Evolutionary conservation across 1,140 invertebrate genomes (phyloP).

Genomic region (Ladona fulva): DNA sequence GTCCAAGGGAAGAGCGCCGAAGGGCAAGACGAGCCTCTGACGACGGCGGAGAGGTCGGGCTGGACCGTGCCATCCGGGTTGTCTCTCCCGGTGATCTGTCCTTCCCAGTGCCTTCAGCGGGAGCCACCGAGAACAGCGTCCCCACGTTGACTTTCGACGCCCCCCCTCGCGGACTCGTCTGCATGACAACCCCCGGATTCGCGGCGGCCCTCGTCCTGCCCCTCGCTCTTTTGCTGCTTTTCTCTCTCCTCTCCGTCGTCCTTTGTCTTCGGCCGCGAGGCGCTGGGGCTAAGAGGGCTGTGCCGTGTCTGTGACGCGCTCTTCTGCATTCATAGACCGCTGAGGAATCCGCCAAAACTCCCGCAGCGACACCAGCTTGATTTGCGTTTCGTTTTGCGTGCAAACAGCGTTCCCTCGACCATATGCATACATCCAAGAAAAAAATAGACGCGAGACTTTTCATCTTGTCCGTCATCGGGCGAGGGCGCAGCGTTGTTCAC

Average conservation of each 20-base stretch:
- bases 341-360: neutral
- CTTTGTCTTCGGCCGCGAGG: slow-evolving; percentile 53
- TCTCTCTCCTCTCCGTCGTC: slow-evolving; percentile 73
- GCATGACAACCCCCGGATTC: slow-evolving; percentile 86
- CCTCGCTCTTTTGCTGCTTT: slow-evolving; percentile 66
- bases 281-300: slow-evolving; percentile 10
- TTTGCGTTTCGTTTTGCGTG: no score
- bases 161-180: slow-evolving; percentile 54
- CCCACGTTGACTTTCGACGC: slow-evolving; percentile 29
- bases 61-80: slow-evolving; percentile 73
- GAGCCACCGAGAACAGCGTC: slow-evolving; percentile 24
- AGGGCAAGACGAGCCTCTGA: slow-evolving; percentile 49
- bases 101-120: slow-evolving; percentile 57
- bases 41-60: slow-evolving; percentile 66
- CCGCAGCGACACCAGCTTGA: no score
- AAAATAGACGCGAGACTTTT: neutral
- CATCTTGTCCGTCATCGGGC: neutral
- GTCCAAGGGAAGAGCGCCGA: slow-evolving; percentile 64
- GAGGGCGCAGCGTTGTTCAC: neutral
- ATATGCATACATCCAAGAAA: no score
- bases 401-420: no score
- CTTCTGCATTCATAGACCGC: slow-evolving; percentile 16
- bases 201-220: slow-evolving; percentile 73
- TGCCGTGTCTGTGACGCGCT: slow-evolving; percentile 44
- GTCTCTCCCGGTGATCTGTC: slow-evolving; percentile 78